Conservation (phyloP, 2,113 vertebrate genomes). For the Phasianus colchicus region DNA sequence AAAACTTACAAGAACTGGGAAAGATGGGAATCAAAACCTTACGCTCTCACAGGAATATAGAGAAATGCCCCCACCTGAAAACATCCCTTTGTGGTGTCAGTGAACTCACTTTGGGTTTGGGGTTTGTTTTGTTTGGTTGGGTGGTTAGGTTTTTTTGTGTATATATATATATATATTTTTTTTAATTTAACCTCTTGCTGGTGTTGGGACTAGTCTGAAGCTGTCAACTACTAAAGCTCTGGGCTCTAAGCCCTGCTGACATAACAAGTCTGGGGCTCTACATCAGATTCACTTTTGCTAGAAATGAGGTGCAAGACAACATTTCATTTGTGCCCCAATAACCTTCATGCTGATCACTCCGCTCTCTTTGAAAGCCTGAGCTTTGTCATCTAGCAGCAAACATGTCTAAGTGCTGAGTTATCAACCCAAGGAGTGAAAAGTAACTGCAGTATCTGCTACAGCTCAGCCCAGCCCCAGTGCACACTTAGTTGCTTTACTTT, state of each 20-base stretch:
- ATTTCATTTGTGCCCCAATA: not conserved
- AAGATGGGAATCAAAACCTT: not conserved
- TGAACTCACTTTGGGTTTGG: not conserved
- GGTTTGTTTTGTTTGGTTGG: not conserved
- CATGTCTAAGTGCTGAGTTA: not conserved
- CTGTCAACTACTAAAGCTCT: not conserved
- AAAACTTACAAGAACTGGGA: not conserved
- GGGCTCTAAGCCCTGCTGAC: not conserved
- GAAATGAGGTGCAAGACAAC: not conserved
- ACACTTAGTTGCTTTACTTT: not conserved
- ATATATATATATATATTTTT: no score
- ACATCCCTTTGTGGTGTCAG: not conserved
- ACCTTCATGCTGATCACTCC: not conserved
- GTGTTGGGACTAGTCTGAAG: not conserved
- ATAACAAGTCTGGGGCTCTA: not conserved
- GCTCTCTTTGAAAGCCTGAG: not conserved
- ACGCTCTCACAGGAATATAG: fast-evolving
- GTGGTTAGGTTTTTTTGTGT: not conserved
- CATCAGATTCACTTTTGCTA: not conserved
- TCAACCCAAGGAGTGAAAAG: not conserved
- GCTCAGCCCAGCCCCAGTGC: not conserved
- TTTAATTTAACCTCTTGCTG: not conserved
- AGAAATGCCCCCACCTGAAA: not conserved
- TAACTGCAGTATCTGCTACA: not conserved
- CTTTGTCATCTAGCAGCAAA: not conserved